Evolutionary conservation across 2,797 vertebrate species (phyloP), one percentile per base, ranked within the genome.

Genomic region (Pseudochirops corinnae): DNA sequence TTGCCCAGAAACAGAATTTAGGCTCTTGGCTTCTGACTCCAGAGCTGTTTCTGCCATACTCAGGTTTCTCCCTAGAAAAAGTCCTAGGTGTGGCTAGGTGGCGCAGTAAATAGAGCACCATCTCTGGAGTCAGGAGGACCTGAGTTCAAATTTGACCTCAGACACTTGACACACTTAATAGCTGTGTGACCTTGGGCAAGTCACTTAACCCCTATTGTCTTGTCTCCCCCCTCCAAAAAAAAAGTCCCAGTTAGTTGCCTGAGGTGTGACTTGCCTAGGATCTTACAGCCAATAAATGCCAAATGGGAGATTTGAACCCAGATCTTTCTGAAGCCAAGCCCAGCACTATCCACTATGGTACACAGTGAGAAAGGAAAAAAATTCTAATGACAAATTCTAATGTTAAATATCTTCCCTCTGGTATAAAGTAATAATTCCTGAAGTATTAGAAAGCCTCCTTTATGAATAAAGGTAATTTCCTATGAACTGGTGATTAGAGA

Each of bases 401-500:
- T 67, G 14, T 67, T n/a, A 67, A 62, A 62, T 62, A 33, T 67
- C 33, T 67, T 18, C 33, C 62, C 4, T n/a, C n/a, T 14, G 10
- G 55, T 46, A 24, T 87, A 62, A 62, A 16, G 56, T 18, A 55
- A 94, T 91, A 74, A 90, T 92, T 94, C 31, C 93, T 56, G 90
- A 90, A 92, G n/a, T 26, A 95, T 18, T 91, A 93, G 24, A 90
- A 90, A 94, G 26, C 67, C 62, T 90, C 57, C 67, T 52, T 90
- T 33, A 58, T 55, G 39, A 46, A 92, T 31, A 91, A 93, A 74
- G 56, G 56, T 53, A 91, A 55, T 74, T 94, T 93, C 74, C 56
- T 18, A 55, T 93, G 50, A 94, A 93, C 93, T 13, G 10, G 24
- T 74, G 67, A 90, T 26, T 53, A 93, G 55, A 92, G 21, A 82